phyloP scores from a whole-genome alignment of 2,797 vertebrate genomes.

The Esox lucius region DNA sequence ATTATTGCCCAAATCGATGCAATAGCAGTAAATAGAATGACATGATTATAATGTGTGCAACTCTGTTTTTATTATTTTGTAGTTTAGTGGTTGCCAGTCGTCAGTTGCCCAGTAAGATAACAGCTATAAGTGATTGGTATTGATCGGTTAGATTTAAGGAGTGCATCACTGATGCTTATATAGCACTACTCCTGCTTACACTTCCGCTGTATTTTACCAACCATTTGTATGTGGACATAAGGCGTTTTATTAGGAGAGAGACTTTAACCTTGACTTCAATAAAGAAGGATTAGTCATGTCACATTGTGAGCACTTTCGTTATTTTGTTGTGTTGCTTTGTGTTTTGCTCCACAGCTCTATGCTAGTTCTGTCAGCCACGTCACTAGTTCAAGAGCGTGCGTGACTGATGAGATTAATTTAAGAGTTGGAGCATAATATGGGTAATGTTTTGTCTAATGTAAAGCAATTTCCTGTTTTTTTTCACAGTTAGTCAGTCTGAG shows the following conservation, averaged over 20 bases:
- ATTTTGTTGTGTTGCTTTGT: neutral
- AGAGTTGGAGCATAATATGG: neutral
- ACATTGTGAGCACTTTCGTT: neutral
- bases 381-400: neutral
- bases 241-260: neutral
- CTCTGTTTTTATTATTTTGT: too few relatives aligned
- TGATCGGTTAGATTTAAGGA: neutral
- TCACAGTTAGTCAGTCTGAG: neutral
- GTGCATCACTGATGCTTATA: neutral
- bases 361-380: neutral
- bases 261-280: neutral
- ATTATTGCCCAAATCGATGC: too few relatives aligned
- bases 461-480: neutral
- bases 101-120: too few relatives aligned
- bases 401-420: neutral
- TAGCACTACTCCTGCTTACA: neutral
- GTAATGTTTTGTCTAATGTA: neutral
- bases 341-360: neutral
- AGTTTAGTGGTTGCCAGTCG: too few relatives aligned
- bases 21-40: too few relatives aligned
- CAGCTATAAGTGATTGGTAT: too few relatives aligned
- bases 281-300: neutral
- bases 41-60: too few relatives aligned
- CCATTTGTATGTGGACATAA: neutral
- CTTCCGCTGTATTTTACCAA: neutral